These are phyloP conservation scores for Anastrepha ludens DNA, from an alignment of 1,140 invertebrate species.

Conservation along the genomic window DNA sequence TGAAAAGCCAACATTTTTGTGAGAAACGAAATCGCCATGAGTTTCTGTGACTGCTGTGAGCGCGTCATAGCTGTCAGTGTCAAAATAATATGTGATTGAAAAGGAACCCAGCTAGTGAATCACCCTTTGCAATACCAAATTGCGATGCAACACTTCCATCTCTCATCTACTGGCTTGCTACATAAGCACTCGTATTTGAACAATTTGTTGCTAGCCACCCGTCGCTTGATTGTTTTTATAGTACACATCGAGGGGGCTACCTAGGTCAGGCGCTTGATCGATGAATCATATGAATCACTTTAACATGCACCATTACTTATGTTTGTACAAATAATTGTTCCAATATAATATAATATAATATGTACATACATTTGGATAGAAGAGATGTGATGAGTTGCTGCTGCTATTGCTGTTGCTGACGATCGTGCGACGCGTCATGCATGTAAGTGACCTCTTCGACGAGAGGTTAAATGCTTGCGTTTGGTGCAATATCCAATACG, in stretches of 20 bases:
- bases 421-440: slow-evolving; percentile 50
- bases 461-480: slow-evolving; percentile 37
- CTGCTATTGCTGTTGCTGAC: not conserved
- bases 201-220: not conserved
- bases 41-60: no score
- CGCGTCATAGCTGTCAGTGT: no score
- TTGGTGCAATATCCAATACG: slow-evolving; percentile 12
- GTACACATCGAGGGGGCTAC: not conserved
- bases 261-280: slow-evolving; percentile 45
- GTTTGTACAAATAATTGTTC: not conserved
- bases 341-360: not conserved
- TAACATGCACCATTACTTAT: not conserved
- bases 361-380: not conserved
- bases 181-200: not conserved
- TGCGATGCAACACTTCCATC: not conserved
- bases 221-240: not conserved
- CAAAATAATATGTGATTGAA: no score
- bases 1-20: no score
- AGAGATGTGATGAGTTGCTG: slow-evolving; percentile 35
- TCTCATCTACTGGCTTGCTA: not conserved
- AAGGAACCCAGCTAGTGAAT: no score
- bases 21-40: no score
- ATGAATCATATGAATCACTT: slow-evolving; percentile 10
- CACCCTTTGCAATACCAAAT: no score
- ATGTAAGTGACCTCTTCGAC: slow-evolving; percentile 47